Evolutionary conservation across 1,140 invertebrate genomes (phyloP), one percentile per base, ranked within the genome.

Genomic region (Pseudobourletiella spinata): DNA sequence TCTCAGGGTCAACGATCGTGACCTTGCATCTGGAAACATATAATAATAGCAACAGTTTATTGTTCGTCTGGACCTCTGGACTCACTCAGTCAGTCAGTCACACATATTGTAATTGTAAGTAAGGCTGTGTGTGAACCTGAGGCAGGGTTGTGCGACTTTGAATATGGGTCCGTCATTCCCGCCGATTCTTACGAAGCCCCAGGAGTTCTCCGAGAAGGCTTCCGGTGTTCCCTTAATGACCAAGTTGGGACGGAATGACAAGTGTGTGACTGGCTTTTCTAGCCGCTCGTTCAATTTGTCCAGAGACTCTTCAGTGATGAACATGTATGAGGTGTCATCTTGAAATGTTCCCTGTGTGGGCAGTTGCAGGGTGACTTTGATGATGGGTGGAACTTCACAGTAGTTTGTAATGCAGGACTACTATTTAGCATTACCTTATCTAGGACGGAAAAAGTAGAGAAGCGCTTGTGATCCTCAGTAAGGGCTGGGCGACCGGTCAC

Each of bases 311-410:
- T 65, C 51, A 0, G 52, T 48, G 32, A 65, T 42, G 8, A 65
- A 15, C 54, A 65, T 39, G 43, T 50, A 65, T 1, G 63, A 57
- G 1, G 63, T 65, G 29, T 65, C 63, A 26, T 65, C 63, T 22
- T 60, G 59, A 52, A 65, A 65, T 18, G 59, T 22, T 18, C 63
- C 63, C 63, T 59, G 32, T 39, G 32, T 8, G 32, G n/a, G 32
- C n/a, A n/a, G n/a, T n/a, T n/a, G n/a, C n/a, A n/a, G n/a, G n/a
- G n/a, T n/a, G n/a, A n/a, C n/a, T n/a, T n/a, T n/a, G n/a, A n/a
- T n/a, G n/a, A n/a, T n/a, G 32, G 32, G n/a, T n/a, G n/a, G n/a
- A 39, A 39, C 32, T 39, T 39, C 32, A 39, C n/a, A 39, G 8
- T 39, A 11, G 32, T 39, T 39, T 39, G n/a, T 11, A 39, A 39